Evolutionary conservation across 1,140 invertebrate genomes (phyloP), one percentile per base, ranked within the genome.

Genomic region (Thaumetopoea pityocampa): DNA sequence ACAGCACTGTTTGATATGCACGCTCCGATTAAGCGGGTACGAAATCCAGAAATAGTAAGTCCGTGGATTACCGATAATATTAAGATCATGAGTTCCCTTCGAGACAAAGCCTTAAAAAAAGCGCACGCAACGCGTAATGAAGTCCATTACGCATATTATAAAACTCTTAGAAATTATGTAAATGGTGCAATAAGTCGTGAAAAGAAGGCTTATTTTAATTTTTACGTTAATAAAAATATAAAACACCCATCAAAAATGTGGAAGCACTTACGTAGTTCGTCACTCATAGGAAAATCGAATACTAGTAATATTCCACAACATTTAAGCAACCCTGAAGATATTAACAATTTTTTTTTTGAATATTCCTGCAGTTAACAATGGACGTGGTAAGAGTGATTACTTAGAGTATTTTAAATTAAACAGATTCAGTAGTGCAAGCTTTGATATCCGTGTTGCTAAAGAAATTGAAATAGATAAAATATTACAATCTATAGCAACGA

Each of bases 141-240:
- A 28, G 16, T 14, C 15, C n/a, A 20, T 9, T 20, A 24, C 8
- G 18, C 28, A 27, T 40, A 48, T 9, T 48, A 48, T 14, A 22
- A 29, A 5, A 34, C 4, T 12, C 23, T 48, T n/a, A 32, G 23
- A 23, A 48, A 48, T 11, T 29, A 19, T n/a, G 30, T 33, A 9
- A 40, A 29, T 5, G 23, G 16, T 2, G 15, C 45, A 3, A 28
- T 48, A 11, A 36, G 41, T 14, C 15, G 45, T n/a, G 45, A 48
- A 20, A 40, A 40, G 27, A 14, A 16, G 15, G 44, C 44, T 5
- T 47, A 38, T 16, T 47, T 26, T 8, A 47, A 47, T 9, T 16
- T 30, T 20, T 32, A 26, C 19, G 12, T 47, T 2, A 47, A 47
- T 15, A 38, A 47, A 5, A 47, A 47, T 14, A 17, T 33, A 10